Base-by-base conservation (phyloP, 2,888 invertebrate genomes). In the Deilephila elpenor region DNA sequence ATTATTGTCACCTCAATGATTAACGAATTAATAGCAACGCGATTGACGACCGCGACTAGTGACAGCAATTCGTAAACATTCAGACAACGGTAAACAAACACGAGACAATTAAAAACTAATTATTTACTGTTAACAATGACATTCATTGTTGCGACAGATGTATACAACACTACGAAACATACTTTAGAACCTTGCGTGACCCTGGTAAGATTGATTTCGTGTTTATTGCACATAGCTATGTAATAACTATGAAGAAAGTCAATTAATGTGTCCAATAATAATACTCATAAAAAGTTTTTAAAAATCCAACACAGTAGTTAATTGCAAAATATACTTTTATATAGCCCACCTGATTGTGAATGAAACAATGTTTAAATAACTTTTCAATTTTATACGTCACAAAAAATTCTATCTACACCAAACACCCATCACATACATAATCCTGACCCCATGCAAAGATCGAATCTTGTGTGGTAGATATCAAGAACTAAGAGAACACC, bases 41-140 rank as follows among this genome's bases (percentile, higher is more conserved):
- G 14, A 51, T 51, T 20, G 51, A 67, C 29, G 5, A 51, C 44
- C 51, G 20, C 20, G 67, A 67, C 44, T 67, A 67, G 25, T 51
- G 44, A 67, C 6, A 67, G 44, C 67, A 51, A 67, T 67, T 67
- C 51, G 67, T 67, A 67, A 67, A 67, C 67, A 67, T 25, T 25
- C 44, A n/a, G 25, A 51, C 67, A 67, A 67, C 67, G 51, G 67
- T 67, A 67, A 67, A 67, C 67, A 67, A 67, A 67, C 25, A 44
- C 25, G 25, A 51, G 67, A 67, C 67, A 67, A 67, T 67, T 67
- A 67, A 67, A 51, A 25, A 51, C 20, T 67, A 67, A 51, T 51
- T 67, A 67, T 67, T 67, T 67, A 67, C n/a, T n/a, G 17, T 67
- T 67, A 67, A 67, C 67, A 67, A 67, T 51, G 67, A 44, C 51